Evolutionary conservation across 1,140 invertebrate species (phyloP).

Genomic region (Heliconius hermathena): DNA sequence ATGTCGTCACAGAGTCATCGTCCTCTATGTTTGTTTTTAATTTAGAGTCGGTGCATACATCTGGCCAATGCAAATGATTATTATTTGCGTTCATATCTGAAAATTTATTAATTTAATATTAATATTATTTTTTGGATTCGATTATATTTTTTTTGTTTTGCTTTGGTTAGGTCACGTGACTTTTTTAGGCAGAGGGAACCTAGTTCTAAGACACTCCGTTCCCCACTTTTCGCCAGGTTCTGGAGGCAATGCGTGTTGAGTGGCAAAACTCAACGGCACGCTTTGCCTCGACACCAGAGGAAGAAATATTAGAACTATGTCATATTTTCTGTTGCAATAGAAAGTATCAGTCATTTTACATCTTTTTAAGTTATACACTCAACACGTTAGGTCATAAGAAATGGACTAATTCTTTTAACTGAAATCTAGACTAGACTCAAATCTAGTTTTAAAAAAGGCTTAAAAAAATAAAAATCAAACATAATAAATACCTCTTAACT

Average conservation of each 20-base stretch:
- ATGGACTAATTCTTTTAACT: too few species aligned
- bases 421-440: too few species aligned
- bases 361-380: too few species aligned
- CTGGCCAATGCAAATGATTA: slow-evolving; percentile 21
- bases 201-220: too few species aligned
- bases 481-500: slow-evolving; percentile 21
- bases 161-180: not conserved
- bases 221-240: too few species aligned
- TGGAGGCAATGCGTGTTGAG: too few species aligned
- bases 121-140: not conserved
- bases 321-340: too few species aligned
- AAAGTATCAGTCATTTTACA: too few species aligned
- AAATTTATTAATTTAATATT: not conserved
- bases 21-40: slow-evolving; percentile 9
- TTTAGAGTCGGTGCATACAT: slow-evolving; percentile 12
- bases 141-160: not conserved
- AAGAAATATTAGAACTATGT: too few species aligned
- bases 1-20: not conserved
- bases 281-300: too few species aligned
- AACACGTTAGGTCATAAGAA: too few species aligned
- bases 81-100: slow-evolving; percentile 24
- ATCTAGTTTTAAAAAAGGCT: not conserved
- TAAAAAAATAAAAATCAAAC: not conserved
- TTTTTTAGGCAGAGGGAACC: not conserved
- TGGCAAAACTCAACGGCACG: too few species aligned